Evolutionary conservation across 2,113 vertebrate species (phyloP).

Genomic region (Carlito syrichta): DNA sequence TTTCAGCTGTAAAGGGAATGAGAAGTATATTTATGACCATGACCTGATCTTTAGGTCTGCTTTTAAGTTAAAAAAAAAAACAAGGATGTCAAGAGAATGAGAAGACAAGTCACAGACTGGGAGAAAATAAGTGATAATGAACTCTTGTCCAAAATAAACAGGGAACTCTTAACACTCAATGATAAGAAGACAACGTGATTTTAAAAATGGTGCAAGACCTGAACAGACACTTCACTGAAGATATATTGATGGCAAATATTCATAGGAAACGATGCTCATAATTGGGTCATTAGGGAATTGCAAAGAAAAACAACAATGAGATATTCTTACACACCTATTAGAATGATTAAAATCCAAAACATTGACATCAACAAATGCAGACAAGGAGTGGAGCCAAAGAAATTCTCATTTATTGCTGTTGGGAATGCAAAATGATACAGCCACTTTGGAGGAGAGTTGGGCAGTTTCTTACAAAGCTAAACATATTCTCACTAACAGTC

Average conservation of each 20-base stretch:
- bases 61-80: background rate
- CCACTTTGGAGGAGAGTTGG: background rate
- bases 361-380: background rate
- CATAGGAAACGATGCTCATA: background rate
- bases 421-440: background rate
- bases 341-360: background rate
- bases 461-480: background rate
- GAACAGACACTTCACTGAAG: background rate
- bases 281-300: background rate
- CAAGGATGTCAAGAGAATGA: background rate
- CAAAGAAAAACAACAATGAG: background rate
- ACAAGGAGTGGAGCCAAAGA: background rate
- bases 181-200: background rate
- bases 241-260: background rate
- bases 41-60: background rate
- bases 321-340: background rate
- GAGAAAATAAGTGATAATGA: background rate
- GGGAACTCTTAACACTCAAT: background rate
- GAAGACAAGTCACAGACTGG: background rate
- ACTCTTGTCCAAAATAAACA: background rate
- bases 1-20: background rate
- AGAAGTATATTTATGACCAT: background rate
- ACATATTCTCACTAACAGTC: background rate
- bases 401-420: background rate
- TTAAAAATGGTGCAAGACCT: background rate